A percentile compares a stretch with the other conserved stretches of the same genome.
phyloP scores from a whole-genome alignment of 2,888 invertebrate genomes.

The Athetis lepigone region DNA sequence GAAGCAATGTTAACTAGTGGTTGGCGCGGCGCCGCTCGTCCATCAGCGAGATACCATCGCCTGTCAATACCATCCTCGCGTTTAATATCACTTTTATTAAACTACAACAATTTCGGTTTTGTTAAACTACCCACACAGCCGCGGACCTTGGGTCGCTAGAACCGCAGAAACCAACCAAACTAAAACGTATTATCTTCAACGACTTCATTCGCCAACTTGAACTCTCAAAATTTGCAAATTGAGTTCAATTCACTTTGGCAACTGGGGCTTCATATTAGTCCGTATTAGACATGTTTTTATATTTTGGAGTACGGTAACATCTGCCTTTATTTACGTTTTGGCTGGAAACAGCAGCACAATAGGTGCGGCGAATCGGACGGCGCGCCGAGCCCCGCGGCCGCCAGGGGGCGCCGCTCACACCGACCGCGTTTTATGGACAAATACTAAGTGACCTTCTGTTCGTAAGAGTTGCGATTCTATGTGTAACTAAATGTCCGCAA shows the following conservation, averaged over 20 bases:
- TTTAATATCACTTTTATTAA: conserved; percentile 89
- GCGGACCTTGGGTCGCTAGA: conserved; percentile 73
- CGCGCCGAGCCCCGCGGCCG: conserved; percentile 76
- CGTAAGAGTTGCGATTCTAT: conserved; percentile 53
- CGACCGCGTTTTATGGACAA: conserved; percentile 73
- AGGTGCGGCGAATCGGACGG: conserved; percentile 84
- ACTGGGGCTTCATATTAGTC: conserved; percentile 49
- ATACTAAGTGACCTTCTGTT: conserved; percentile 79
- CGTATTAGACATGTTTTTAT: conserved; percentile 64
- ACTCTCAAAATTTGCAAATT: conserved; percentile 40
- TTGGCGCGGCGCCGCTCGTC: conserved; percentile 61
- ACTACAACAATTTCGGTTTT: conserved; percentile 85
- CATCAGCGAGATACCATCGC: conserved; percentile 67
- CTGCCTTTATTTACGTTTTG: conserved; percentile 90
- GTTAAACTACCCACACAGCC: conserved; percentile 87
- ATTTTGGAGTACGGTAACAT: conserved; percentile 88
- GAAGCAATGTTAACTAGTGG: conserved; percentile 44
- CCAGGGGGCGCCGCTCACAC: conserved; percentile 60
- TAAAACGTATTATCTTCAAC: conserved; percentile 54
- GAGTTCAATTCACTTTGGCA: conserved; percentile 63
- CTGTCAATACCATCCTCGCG: conserved; percentile 83
- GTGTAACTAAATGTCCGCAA: conserved; percentile 34
- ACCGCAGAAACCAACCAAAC: conserved; percentile 48
- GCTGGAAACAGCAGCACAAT: conserved; percentile 87
- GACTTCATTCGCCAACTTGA: conserved; percentile 31